Percentiles rank a stretch among this genome's conserved stretches.
These are phyloP conservation scores for Micromys minutus DNA, from an alignment of 2,113 vertebrate genomes.

Conservation along the genomic window DNA sequence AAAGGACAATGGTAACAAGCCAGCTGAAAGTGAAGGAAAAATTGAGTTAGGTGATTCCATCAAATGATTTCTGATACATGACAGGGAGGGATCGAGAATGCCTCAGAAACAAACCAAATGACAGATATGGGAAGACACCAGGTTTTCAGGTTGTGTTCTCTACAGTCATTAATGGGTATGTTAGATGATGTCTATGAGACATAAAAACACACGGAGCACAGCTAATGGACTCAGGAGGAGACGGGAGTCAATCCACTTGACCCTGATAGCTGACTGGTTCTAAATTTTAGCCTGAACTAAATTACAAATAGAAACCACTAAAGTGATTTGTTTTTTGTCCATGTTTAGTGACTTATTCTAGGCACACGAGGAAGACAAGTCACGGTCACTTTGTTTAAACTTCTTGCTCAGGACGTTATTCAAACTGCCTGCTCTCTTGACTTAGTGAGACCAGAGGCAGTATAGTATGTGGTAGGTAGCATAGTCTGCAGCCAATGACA, in stretches of 20 bases:
- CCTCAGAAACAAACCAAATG: conserved; percentile 58
- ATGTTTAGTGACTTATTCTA: conserved; percentile 36
- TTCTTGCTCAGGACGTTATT: not conserved
- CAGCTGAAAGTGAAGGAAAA: conserved; percentile 57
- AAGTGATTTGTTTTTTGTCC: conserved; percentile 33
- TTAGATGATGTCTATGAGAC: not conserved
- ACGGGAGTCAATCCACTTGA: conserved; percentile 42
- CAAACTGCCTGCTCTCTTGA: not conserved
- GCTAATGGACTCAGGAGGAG: conserved; percentile 36
- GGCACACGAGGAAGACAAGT: conserved; percentile 32
- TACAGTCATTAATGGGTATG: not conserved
- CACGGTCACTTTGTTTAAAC: conserved; percentile 42
- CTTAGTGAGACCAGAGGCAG: not conserved
- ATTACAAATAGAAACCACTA: conserved; percentile 56
- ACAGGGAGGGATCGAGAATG: not conserved
- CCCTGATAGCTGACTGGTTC: not conserved
- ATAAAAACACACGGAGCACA: not conserved
- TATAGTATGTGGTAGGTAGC: not conserved
- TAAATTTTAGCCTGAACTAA: conserved; percentile 66
- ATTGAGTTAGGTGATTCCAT: conserved; percentile 58
- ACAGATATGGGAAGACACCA: conserved; percentile 43
- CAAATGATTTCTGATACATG: conserved; percentile 67
- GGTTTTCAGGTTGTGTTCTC: not conserved
- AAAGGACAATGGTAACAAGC: conserved; percentile 24
- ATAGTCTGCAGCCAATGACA: not conserved